phyloP scores from a whole-genome alignment of 2,113 vertebrate species.

The Zosterops borbonicus region DNA sequence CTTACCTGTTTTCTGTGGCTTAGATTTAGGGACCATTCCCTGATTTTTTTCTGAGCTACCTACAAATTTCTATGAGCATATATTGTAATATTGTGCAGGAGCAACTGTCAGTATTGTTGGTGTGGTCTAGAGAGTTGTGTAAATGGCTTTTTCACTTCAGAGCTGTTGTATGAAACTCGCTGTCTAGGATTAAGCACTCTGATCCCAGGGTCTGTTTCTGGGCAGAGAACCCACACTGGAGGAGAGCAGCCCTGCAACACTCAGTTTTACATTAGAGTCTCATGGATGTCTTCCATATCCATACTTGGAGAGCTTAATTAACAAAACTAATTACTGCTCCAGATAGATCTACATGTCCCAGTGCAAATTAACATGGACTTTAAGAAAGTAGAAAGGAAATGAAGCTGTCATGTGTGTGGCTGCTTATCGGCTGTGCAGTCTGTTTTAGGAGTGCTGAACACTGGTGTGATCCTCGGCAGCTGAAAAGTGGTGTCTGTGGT shows the following conservation, averaged over 20 bases:
- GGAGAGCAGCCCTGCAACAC: not conserved
- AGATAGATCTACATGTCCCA: not conserved
- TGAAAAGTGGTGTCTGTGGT: accelerated
- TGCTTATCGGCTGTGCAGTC: not conserved
- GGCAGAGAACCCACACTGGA: not conserved
- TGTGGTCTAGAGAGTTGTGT: not conserved
- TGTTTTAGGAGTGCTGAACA: not conserved
- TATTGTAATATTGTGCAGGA: not conserved
- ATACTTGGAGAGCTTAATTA: conserved; percentile 13
- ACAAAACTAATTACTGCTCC: not conserved
- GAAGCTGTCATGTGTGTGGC: not conserved
- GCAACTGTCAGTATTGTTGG: not conserved
- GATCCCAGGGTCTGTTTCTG: not conserved
- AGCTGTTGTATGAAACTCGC: not conserved
- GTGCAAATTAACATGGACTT: not conserved
- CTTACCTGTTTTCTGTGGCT: accelerated
- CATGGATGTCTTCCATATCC: not conserved
- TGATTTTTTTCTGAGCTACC: not conserved
- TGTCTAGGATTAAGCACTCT: not conserved
- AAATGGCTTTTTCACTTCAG: not conserved
- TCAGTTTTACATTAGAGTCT: not conserved
- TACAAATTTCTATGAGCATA: not conserved
- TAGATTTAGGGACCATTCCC: not conserved
- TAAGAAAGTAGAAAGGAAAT: not conserved
- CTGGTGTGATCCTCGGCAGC: not conserved